Percentiles rank a stretch among this genome's conserved stretches.
These are phyloP conservation scores for Chloroclystis v-ata DNA, from an alignment of 2,888 invertebrate genomes.

Conservation along the genomic window DNA sequence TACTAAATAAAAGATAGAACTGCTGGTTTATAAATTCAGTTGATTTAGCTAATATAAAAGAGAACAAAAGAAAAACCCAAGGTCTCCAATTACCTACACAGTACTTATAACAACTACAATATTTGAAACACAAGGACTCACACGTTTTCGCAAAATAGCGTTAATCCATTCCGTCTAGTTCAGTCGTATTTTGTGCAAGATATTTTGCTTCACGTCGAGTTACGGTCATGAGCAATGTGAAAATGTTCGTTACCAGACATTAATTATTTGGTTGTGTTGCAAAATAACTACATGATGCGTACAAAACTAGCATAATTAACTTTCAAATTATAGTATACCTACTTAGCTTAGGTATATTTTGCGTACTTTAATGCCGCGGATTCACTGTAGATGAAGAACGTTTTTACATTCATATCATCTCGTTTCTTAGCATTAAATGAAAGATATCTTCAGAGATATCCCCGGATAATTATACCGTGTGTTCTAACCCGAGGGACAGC, in stretches of 20 bases:
- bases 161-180: constrained; percentile 2
- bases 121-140: no score
- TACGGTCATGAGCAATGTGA: constrained; percentile 53
- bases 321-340: constrained; percentile 12
- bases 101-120: no score
- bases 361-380: no score
- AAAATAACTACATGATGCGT: constrained; percentile 16
- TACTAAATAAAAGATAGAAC: no score
- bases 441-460: background rate
- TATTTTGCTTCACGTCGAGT: constrained; percentile 42
- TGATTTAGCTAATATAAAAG: no score
- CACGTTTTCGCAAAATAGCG: constrained; percentile 19
- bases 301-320: constrained; percentile 15
- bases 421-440: no score
- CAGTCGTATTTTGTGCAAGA: background rate
- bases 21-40: no score
- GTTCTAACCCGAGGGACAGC: constrained; percentile 25
- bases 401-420: no score
- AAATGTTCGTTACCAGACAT: constrained; percentile 45
- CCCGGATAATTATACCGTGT: constrained; percentile 35
- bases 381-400: no score
- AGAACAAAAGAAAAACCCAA: no score
- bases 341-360: background rate
- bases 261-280: constrained; percentile 33
- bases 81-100: no score